Evolutionary conservation across 1,140 invertebrate genomes (phyloP), one percentile per base, ranked within the genome.

Genomic region (Polyergus mexicanus): DNA sequence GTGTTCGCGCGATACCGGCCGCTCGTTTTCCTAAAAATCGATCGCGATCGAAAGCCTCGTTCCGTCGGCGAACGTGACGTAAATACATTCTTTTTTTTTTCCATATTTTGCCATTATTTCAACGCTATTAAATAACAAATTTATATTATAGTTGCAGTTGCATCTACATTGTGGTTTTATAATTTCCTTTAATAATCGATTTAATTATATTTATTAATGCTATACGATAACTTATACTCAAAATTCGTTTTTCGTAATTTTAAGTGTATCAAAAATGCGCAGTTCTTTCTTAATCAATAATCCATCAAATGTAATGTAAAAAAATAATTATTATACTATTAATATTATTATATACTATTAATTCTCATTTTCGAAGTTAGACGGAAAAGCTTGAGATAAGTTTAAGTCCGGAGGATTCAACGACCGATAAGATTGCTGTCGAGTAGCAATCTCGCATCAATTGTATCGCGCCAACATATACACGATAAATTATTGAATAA

Each of bases 41-140:
- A 84, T 84, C 81, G 72, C 28, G 58, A 63, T 77, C 81, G 71
- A 77, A 28, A 22, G 74, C 56, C 35, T 58, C 38, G 41, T 60
- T 62, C 44, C 66, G 32, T 32, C 62, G 35, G 38, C 41, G 13
- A 51, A 66, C 3, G 47, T 65, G 25, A 16, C 22, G 77, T 41
- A 35, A 80, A 72, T 58, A 54, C 54, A 13, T 32, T n/a, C n/a
- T 32, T 32, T 32, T 32, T 32, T 44, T 47, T 10, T 16, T 54
- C 7, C 25, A 25, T 44, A 35, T 25, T 60, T 83, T n/a, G 22
- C n/a, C 10, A 80, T 69, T 56, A 56, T 10, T 60, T 74, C 54
- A 22, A 41, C 68, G 6, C 38, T 68, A 41, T 74, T 74, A 35
- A 72, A 13, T n/a, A 44, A 47, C 35, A 1, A 60, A 60, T 83